Evolutionary conservation across 2,797 vertebrate species (phyloP).

Genomic region (Masticophis lateralis): DNA sequence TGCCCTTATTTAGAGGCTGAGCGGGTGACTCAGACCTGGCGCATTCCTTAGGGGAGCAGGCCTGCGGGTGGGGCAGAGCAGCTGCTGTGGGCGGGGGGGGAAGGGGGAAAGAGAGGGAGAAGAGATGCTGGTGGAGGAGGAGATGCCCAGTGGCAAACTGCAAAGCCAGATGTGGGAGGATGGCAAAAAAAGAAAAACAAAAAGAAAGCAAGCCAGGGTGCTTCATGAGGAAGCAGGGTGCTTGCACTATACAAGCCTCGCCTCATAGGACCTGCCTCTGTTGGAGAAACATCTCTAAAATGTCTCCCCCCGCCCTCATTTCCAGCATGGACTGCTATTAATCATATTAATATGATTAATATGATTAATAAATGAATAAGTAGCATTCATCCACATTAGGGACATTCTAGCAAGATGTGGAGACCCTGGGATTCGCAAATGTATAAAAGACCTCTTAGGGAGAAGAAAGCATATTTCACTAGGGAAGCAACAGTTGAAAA

Average conservation of each 20-base stretch:
- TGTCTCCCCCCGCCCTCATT: not conserved
- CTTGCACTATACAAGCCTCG: not conserved
- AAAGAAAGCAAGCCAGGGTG: not conserved
- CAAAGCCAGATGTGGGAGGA: not conserved
- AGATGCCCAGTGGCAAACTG: not conserved
- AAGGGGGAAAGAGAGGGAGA: not conserved
- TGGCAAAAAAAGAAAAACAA: not conserved
- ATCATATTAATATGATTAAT: too few relatives aligned
- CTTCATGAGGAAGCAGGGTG: not conserved
- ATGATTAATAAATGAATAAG: not conserved
- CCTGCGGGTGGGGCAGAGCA: constrained; percentile 4
- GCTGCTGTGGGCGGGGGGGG: not conserved
- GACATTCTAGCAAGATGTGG: not conserved
- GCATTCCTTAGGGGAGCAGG: constrained; percentile 24
- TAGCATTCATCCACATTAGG: not conserved
- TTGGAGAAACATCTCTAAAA: not conserved
- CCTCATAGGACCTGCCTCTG: not conserved
- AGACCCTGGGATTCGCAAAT: not conserved
- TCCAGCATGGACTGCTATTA: not conserved
- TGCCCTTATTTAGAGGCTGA: constrained; percentile 11
- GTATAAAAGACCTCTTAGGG: not conserved
- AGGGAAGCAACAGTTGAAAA: not conserved
- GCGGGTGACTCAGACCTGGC: constrained; percentile 6
- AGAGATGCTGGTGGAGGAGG: not conserved
- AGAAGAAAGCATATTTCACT: not conserved